These are phyloP conservation scores for Atrina japonica DNA, from an alignment of 2,888 invertebrate genomes.

Conservation along the genomic window DNA sequence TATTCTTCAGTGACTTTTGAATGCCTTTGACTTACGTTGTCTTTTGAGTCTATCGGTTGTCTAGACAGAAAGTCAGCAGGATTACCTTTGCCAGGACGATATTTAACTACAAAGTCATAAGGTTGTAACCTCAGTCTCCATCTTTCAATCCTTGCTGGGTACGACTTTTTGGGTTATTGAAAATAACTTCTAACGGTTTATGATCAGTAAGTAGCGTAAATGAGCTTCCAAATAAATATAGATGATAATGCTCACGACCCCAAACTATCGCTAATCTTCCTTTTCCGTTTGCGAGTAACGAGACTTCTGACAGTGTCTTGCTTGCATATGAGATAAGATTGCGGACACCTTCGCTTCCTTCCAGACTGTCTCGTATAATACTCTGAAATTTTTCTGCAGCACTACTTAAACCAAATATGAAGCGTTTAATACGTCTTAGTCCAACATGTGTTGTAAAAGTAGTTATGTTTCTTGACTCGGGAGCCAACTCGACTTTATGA, in stretches of 20 bases:
- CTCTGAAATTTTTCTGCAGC: slow-evolving; percentile 31
- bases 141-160: slow-evolving; percentile 46
- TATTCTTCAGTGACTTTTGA: slow-evolving; percentile 7
- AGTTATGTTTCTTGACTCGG: slow-evolving; percentile 25
- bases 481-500: slow-evolving; percentile 31
- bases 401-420: slow-evolving; percentile 27
- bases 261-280: too few species aligned
- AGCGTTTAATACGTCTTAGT: slow-evolving; percentile 9
- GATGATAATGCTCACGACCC: slow-evolving; percentile 61
- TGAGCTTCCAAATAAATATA: slow-evolving; percentile 61
- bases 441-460: slow-evolving; percentile 29
- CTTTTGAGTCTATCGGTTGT: slow-evolving; percentile 45
- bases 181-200: slow-evolving; percentile 60
- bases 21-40: neutral
- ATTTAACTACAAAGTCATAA: slow-evolving; percentile 47
- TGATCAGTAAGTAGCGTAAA: too few species aligned
- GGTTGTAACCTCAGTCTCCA: slow-evolving; percentile 42
- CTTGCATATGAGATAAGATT: too few species aligned
- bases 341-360: slow-evolving; percentile 17
- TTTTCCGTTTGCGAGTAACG: too few species aligned
- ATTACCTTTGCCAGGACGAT: slow-evolving; percentile 52
- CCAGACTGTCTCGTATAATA: slow-evolving; percentile 13
- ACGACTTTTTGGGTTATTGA: slow-evolving; percentile 51
- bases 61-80: slow-evolving; percentile 53
- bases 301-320: too few species aligned